These are phyloP conservation scores for Tinea pellionella DNA, from an alignment of 2,888 invertebrate species.

Conservation along the genomic window DNA sequence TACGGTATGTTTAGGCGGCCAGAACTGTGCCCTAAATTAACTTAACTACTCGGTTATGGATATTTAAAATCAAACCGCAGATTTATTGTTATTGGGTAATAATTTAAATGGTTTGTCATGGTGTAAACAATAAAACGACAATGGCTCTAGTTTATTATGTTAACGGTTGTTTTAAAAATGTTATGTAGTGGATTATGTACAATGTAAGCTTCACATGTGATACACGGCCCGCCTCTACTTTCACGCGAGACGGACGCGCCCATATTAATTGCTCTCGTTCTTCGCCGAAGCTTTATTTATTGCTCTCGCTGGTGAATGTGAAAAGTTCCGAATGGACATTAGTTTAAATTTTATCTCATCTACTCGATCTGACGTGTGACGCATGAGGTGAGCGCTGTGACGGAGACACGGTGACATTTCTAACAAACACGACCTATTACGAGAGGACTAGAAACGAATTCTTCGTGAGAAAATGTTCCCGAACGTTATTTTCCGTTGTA, in stretches of 20 bases:
- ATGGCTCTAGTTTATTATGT: not conserved
- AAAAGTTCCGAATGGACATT: slow-evolving; percentile 63
- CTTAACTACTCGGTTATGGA: slow-evolving; percentile 5
- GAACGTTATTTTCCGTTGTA: slow-evolving; percentile 41
- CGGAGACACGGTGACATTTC: slow-evolving; percentile 5
- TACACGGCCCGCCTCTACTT: not conserved
- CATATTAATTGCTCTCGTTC: slow-evolving; percentile 69
- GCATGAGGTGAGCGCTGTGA: slow-evolving; percentile 32
- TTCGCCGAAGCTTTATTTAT: slow-evolving; percentile 67
- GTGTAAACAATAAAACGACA: not conserved
- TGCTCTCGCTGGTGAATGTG: slow-evolving; percentile 60
- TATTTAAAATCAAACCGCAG: not conserved
- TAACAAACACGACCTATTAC: not conserved
- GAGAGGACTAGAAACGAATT: not conserved
- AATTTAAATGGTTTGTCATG: not conserved
- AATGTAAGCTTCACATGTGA: not conserved
- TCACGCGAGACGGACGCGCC: slow-evolving; percentile 50
- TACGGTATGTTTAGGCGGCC: not conserved
- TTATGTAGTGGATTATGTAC: not conserved
- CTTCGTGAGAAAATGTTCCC: slow-evolving; percentile 47
- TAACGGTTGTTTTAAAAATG: not conserved
- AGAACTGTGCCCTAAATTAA: not conserved
- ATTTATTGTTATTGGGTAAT: slow-evolving; percentile 5
- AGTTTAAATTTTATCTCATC: slow-evolving; percentile 59
- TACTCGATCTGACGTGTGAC: slow-evolving; percentile 59